These are phyloP conservation scores for Agraylea sexmaculata DNA, from an alignment of 1,140 invertebrate species.

Conservation along the genomic window DNA sequence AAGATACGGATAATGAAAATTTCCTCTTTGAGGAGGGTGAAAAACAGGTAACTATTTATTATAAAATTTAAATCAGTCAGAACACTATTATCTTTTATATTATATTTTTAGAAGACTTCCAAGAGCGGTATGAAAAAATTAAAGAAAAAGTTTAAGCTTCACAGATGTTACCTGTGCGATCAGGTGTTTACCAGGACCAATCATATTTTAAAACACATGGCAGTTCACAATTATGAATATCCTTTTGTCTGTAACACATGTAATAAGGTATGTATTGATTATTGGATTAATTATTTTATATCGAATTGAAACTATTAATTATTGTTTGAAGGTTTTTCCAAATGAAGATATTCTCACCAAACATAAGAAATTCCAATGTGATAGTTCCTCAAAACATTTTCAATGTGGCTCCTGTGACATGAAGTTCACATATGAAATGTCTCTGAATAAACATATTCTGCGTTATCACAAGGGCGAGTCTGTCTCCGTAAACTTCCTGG, in stretches of 20 bases:
- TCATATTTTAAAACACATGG: conserved; percentile 19
- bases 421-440: conserved; percentile 33
- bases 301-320: conserved; percentile 6
- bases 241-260: conserved; percentile 17
- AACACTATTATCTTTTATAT: no score
- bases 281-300: conserved; percentile 3
- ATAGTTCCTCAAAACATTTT: conserved; percentile 19
- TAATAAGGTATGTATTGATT: conserved; percentile 12
- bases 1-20: not conserved
- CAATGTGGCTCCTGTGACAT: conserved; percentile 30
- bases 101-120: conserved; percentile 2
- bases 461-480: conserved; percentile 30
- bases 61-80: conserved; percentile 2
- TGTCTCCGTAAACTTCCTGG: conserved; percentile 30
- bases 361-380: conserved; percentile 19
- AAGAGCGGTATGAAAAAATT: conserved; percentile 10
- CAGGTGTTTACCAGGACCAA: conserved; percentile 18
- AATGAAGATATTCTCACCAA: conserved; percentile 18
- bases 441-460: conserved; percentile 35
- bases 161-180: conserved; percentile 18
- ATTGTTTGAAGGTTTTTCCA: conserved; percentile 17
- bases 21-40: not conserved
- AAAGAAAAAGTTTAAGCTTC: conserved; percentile 15
- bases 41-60: conserved; percentile 2
- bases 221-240: conserved; percentile 17